Evolutionary conservation across 2,888 invertebrate genomes (phyloP), one percentile per base, ranked within the genome.

Genomic region (Stegana nigrithorax): DNA sequence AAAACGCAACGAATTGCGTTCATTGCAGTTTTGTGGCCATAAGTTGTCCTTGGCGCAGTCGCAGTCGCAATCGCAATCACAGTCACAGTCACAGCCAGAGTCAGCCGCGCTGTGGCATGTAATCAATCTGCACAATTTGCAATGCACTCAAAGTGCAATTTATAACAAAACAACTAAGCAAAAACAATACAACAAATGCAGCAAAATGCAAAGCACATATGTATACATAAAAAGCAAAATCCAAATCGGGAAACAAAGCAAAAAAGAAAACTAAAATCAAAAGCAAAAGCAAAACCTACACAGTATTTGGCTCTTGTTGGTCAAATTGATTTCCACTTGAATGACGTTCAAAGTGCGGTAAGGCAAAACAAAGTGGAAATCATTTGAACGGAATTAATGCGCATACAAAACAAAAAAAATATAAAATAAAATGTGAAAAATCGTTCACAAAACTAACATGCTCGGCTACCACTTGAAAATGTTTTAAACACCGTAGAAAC

Each of bases 251-350:
- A 23, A 42, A 10, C 26, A 17, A 45, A 26, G n/a, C n/a, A n/a
- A n/a, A n/a, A n/a, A n/a, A n/a, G n/a, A 25, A 62, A 56, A 47
- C 14, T 3, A 51, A 53, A 50, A 57, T 47, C 47, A 59, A 58
- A 47, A 25, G 42, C 55, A 36, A 45, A 57, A 53, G 51, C 63
- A 65, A 62, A 66, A 63, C 71, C 78, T n/a, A n/a, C n/a, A n/a
- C n/a, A n/a, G n/a, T n/a, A n/a, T n/a, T n/a, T n/a, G n/a, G n/a
- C n/a, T 71, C 75, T 75, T 73, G 81, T 81, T 81, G 81, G 81
- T 79, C 81, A 81, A 78, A 81, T 76, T 80, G 73, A 76, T 66
- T 81, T 81, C 81, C 82, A 77, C 71, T 81, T 75, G 75, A 81
- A 26, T 32, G 19, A 21, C 23, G n/a, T 21, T 39, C 39, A 39